Percentiles rank a stretch among this genome's conserved stretches.
phyloP scores from a whole-genome alignment of 2,888 invertebrate species.

The Drosophila birchii region DNA sequence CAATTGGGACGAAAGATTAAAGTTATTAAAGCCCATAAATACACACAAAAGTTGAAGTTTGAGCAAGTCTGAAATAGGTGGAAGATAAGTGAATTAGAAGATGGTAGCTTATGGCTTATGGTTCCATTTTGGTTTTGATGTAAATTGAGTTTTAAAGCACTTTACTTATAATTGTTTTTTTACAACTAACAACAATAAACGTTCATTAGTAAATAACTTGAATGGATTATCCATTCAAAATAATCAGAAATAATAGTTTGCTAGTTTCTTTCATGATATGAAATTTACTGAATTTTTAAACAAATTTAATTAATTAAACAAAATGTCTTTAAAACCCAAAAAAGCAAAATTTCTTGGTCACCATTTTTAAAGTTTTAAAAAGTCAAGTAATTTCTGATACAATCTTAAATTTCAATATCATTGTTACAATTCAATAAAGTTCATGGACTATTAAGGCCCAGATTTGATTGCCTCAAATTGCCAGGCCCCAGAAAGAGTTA shows the following conservation, averaged over 20 bases:
- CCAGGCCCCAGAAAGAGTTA: conserved; percentile 26
- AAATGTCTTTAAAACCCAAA: no score
- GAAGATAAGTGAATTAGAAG: background rate
- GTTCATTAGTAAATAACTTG: background rate
- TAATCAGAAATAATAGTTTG: no score
- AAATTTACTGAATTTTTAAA: no score
- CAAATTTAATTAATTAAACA: no score
- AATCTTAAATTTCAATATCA: background rate
- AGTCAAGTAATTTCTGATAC: background rate
- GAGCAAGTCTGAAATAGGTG: background rate
- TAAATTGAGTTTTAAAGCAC: background rate
- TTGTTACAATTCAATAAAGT: conserved; percentile 1
- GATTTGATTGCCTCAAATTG: conserved; percentile 35
- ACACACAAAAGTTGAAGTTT: background rate
- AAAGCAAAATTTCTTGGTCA: no score
- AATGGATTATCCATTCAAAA: background rate
- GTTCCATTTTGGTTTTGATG: background rate
- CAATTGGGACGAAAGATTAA: conserved; percentile 17
- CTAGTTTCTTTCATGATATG: no score
- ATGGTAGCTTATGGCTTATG: background rate
- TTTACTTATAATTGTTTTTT: background rate
- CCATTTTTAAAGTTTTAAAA: background rate
- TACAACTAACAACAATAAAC: no score
- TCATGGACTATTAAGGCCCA: conserved; percentile 23
- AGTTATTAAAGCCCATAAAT: conserved; percentile 23